Base-by-base conservation (phyloP, 2,888 invertebrate genomes). In the Lumbricus terrestris region DNA sequence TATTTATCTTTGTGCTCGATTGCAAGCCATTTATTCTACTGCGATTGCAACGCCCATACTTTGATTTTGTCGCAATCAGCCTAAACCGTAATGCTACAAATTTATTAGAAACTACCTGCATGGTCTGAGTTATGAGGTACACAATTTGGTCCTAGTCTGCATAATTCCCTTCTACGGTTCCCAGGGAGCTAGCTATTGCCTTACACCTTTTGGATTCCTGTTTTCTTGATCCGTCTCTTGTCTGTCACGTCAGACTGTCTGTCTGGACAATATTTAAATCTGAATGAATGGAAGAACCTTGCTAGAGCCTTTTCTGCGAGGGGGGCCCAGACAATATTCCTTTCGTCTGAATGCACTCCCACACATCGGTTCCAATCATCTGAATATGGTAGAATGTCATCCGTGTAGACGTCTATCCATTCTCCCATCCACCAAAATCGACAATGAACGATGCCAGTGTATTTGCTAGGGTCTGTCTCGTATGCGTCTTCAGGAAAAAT, bases 291-390 rank as follows among this genome's bases (percentile, higher is more conserved):
- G 69, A 90, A 85, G 37, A 38, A 94, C 94, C 93, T 94, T 20
- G 94, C 93, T 91, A 94, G 94, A 6, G 94, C 94, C 90, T 94
- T 94, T 91, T 94, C 94, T 85, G 94, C 91, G 33, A 94, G 91
- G 0, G 94, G 91, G 4, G 93, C 93, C 94, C 94, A 94, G 92
- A 94, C 92, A 91, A 94, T 94, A 90, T 90, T 91, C 38, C 38
- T 90, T 34, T 94, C 93, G 15, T 93, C 92, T 6, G 94, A 94
- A 85, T 93, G 92, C 18, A 94, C 94, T 5, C 94, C 94, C 93
- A 93, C 94, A 16, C 92, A 82, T n/a, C 29, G 35, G 20, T 34
- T 35, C 42, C 1, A 37, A 13, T 42, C 89, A n/a, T 35, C n/a
- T 8, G 35, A 20, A n/a, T 34, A 38, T 16, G 94, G 94, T n/a